Base-by-base conservation (phyloP, 1,140 invertebrate species). In the Diabrotica undecimpunctata region DNA sequence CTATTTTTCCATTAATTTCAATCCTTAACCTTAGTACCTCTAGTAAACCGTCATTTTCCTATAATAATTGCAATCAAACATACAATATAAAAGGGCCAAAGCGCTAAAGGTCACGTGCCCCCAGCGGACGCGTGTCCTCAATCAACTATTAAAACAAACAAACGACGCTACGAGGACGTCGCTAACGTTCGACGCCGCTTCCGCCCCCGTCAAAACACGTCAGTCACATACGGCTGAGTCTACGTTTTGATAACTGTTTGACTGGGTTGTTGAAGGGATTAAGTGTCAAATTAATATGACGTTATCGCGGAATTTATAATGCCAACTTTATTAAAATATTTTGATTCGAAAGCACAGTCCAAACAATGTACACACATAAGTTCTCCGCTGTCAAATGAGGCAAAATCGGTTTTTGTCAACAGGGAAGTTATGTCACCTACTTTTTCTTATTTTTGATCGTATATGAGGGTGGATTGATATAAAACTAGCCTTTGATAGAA, bases 91-190 rank as follows among this genome's bases (percentile, higher is more conserved):
- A 46, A 46, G 41, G n/a, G 41, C 41, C n/a, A 10, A 46, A 46
- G 54, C 11, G 55, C 55, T 38, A 57, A 41, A 57, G 55, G 55
- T 41, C 55, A 57, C 55, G 55, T 57, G 55, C 55, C 55, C n/a
- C 10, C 55, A 35, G 55, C 55, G 55, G 25, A 37, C 55, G 55
- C 55, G 55, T 57, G 55, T 57, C 36, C 37, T 37, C 55, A 57
- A 57, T 57, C 55, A 57, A 57, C 55, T 57, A 57, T 57, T 57
- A 57, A 57, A 57, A 57, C 37, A 57, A 57, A 57, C 55, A 57
- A 57, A 12, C 37, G 55, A 57, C 55, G 36, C 7, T 12, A 8
- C 9, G 12, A 54, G 14, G 53, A 54, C 41, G 41, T 46, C 41
- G 41, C 8, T 25, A 6, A 46, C 41, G 41, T n/a, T n/a, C 41